These are phyloP conservation scores for Phenganax marumi DNA, from an alignment of 92 coral and sea anemone genomes.

Conservation along the genomic window DNA sequence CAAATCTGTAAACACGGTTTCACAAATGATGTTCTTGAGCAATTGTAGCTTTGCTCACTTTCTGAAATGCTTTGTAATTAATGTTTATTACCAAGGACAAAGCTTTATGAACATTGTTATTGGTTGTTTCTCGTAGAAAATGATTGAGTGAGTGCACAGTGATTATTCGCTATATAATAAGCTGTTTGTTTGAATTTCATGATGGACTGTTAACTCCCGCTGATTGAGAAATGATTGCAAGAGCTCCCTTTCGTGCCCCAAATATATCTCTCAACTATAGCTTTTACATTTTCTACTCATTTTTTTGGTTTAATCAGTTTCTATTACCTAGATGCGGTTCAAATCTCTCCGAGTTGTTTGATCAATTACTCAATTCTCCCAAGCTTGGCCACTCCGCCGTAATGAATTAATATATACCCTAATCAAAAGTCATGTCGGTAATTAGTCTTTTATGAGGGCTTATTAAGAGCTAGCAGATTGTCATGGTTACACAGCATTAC, in stretches of 20 bases:
- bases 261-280: neutral
- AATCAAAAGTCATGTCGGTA: slow-evolving; percentile 37
- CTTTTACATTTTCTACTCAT: neutral
- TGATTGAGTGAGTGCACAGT: slow-evolving; percentile 42
- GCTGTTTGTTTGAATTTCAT: slow-evolving; percentile 32
- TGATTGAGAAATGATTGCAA: neutral
- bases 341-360: neutral
- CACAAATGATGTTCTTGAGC: neutral
- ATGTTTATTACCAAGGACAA: slow-evolving; percentile 95
- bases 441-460: slow-evolving; percentile 43
- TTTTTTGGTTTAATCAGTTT: neutral
- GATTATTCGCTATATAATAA: slow-evolving; percentile 26
- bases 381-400: slow-evolving; percentile 19
- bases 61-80: slow-evolving; percentile 70
- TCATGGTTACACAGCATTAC: slow-evolving; percentile 23
- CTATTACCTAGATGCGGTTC: neutral
- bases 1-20: neutral
- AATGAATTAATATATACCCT: slow-evolving; percentile 42
- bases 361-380: slow-evolving; percentile 19
- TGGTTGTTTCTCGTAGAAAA: slow-evolving; percentile 12
- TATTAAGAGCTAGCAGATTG: slow-evolving; percentile 32
- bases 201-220: neutral
- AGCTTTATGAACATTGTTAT: slow-evolving; percentile 70
- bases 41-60: slow-evolving; percentile 3
- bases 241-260: neutral